Evolutionary conservation across 2,797 vertebrate genomes (phyloP), one percentile per base, ranked within the genome.

Genomic region (Fistularia tabacaria): DNA sequence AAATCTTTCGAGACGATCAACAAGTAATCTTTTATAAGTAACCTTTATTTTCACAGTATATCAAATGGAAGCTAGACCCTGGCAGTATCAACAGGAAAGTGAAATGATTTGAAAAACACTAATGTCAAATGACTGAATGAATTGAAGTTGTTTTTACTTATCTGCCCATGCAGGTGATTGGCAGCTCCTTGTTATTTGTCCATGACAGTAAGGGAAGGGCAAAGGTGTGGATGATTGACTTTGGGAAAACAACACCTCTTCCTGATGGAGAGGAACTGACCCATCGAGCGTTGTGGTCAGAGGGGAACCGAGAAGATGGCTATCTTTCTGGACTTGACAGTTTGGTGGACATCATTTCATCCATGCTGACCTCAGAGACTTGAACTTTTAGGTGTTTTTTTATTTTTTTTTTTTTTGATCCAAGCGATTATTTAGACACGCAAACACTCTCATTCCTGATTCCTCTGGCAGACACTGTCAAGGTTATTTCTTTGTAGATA

Each of bases 211-310:
- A 82, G 15, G 94, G 96, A 6, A 90, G 91, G 48, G 97, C 97
- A 79, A 98, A 95, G 86, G 93, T 99, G 62, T 99, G 97, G 97
- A 98, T 99, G 97, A 99, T 99, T 40, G 97, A 99, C 89, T 99
- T 99, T 49, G 97, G 97, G 77, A 99, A 99, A 80, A 99, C 97
- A 55, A 99, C 93, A 0, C 94, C 95, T 0, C 91, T 99, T 59
- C 91, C 94, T 0, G 94, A 95, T 4, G 95, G 96, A 39, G 82
- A 98, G 57, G 89, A 93, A 64, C 93, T 99, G 9, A 88, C 82
- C 76, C 97, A 99, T 68, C 87, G 94, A 0, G 76, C 90, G 8
- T 73, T 84, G 1, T 99, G 97, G 97, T 69, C 86, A 50, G 97
- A 98, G 81, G 96, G 96, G 36, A 99, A 98, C 90, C 89, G 97